Conservation (phyloP, 2,888 invertebrate species). For the Clusia tigrina region DNA sequence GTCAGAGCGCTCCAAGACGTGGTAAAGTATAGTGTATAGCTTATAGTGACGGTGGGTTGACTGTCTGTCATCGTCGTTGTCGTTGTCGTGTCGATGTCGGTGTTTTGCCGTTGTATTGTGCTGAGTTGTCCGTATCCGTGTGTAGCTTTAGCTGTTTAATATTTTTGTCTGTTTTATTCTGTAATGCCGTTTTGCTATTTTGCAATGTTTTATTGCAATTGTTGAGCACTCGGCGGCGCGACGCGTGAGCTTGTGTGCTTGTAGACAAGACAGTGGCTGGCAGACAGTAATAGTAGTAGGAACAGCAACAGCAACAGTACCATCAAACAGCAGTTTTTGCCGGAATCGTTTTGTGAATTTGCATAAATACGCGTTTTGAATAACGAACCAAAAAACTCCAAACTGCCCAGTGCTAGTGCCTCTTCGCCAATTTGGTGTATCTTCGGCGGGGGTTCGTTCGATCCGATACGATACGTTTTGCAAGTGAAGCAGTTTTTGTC, state of each 20-base stretch:
- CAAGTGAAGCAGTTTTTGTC: constrained; percentile 20
- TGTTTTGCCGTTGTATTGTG: too few relatives aligned
- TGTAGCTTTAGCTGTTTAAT: constrained; percentile 12
- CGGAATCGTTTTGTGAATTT: constrained; percentile 39
- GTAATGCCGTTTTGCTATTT: constrained; percentile 22
- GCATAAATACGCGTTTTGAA: constrained; percentile 44
- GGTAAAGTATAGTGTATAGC: constrained; percentile 23
- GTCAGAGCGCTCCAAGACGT: constrained; percentile 34
- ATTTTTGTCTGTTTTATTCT: constrained; percentile 17
- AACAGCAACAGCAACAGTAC: constrained; percentile 7
- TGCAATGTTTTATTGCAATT: constrained; percentile 18
- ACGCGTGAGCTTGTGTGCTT: constrained; percentile 2
- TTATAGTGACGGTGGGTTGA: not conserved
- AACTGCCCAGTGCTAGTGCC: not conserved
- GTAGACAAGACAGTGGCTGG: not conserved
- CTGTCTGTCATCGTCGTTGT: not conserved
- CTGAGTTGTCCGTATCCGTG: constrained; percentile 7
- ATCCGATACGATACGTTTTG: not conserved
- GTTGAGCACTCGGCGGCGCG: not conserved
- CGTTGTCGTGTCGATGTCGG: constrained; percentile 12
- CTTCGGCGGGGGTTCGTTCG: constrained; percentile 4
- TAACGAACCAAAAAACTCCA: constrained; percentile 18
- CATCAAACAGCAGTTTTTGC: constrained; percentile 17
- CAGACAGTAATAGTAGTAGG: not conserved
- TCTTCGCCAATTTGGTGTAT: constrained; percentile 7